These are phyloP conservation scores for Pipra filicauda DNA, from an alignment of 2,113 vertebrate species.

Conservation along the genomic window DNA sequence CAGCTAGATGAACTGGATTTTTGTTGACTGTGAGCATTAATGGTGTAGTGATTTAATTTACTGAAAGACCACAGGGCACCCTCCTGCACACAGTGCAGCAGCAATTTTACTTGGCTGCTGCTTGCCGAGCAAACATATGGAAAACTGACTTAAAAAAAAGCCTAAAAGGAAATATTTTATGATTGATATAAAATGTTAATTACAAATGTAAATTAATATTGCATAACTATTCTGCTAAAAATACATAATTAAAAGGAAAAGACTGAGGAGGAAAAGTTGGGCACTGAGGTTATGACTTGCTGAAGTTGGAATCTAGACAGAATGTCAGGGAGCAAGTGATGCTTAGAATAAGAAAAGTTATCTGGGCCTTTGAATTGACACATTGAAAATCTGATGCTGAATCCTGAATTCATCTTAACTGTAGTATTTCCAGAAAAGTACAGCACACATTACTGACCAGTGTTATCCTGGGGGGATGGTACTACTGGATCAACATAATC, in stretches of 20 bases:
- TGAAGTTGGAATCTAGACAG: neutral
- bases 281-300: neutral
- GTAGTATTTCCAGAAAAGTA: neutral
- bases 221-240: neutral
- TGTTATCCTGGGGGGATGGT: neutral
- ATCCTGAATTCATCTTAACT: neutral
- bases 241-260: neutral
- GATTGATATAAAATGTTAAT: neutral
- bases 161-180: neutral
- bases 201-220: neutral
- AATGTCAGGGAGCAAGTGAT: neutral
- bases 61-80: neutral
- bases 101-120: neutral
- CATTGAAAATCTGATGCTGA: no score
- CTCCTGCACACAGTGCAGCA: neutral
- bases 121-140: neutral
- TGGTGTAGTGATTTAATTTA: neutral
- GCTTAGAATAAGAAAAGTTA: neutral
- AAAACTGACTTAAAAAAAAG: neutral
- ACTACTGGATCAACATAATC: neutral
- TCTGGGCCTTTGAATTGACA: neutral
- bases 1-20: neutral
- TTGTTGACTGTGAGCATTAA: conserved; percentile 3
- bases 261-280: neutral
- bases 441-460: neutral